phyloP scores from a whole-genome alignment of 2,888 invertebrate genomes.

The Agrochola lota region DNA sequence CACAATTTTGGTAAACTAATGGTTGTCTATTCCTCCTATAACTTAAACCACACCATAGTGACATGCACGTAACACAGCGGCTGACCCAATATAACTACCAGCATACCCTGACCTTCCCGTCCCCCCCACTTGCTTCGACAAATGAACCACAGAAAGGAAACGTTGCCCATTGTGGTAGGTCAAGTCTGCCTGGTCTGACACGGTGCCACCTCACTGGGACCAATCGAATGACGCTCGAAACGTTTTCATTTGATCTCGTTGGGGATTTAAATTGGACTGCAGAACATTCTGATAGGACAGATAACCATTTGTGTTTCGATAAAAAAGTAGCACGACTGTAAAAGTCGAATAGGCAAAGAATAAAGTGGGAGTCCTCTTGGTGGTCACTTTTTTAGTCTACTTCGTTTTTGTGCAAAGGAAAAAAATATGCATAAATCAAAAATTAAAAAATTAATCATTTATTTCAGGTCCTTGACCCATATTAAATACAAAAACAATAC shows the following conservation, averaged over 20 bases:
- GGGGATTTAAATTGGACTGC: slow-evolving; percentile 71
- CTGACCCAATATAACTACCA: slow-evolving; percentile 72
- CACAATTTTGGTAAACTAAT: not conserved
- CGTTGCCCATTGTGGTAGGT: slow-evolving; percentile 55
- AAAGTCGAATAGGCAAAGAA: slow-evolving; percentile 6
- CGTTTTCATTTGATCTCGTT: slow-evolving; percentile 74
- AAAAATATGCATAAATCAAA: no score
- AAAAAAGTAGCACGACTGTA: slow-evolving; percentile 39
- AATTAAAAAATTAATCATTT: no score
- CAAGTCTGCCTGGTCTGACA: slow-evolving; percentile 67
- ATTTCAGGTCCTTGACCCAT: no score
- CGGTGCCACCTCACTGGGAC: slow-evolving; percentile 62
- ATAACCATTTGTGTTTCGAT: slow-evolving; percentile 49
- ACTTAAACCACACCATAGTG: slow-evolving; percentile 63
- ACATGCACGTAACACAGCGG: slow-evolving; percentile 69
- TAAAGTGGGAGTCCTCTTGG: not conserved
- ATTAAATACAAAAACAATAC: no score
- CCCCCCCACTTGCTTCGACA: slow-evolving; percentile 57
- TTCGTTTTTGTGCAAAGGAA: not conserved
- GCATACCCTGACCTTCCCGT: slow-evolving; percentile 64
- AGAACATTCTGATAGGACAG: slow-evolving; percentile 57
- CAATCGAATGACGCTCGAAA: slow-evolving; percentile 72
- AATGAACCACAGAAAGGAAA: slow-evolving; percentile 62
- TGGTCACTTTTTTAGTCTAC: not conserved
- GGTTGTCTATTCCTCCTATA: slow-evolving; percentile 35